A percentile compares a stretch with the other conserved stretches of the same genome.
Conservation (phyloP, 2,113 vertebrate genomes). For the Protobothrops flavoviridis region DNA sequence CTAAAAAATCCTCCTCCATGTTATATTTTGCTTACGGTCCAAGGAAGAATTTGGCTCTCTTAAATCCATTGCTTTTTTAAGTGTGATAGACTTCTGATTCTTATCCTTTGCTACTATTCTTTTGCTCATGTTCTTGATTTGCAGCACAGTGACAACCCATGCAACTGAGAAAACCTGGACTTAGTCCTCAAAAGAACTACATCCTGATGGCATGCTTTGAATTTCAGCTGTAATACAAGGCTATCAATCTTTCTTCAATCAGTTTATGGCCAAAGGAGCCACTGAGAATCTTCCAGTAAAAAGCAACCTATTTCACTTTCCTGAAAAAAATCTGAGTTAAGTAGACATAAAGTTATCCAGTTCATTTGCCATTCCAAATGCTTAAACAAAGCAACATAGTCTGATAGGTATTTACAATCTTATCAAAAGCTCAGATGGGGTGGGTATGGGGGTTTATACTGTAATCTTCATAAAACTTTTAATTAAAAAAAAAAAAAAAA, state of each 20-base stretch:
- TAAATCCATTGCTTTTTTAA: background rate
- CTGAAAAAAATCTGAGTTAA: slow-evolving; percentile 33
- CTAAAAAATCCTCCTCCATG: background rate
- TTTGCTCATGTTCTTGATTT: slow-evolving; percentile 25
- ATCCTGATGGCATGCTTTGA: slow-evolving; percentile 15
- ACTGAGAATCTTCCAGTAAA: slow-evolving; percentile 37
- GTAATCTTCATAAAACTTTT: too few relatives aligned
- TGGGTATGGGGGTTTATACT: too few relatives aligned
- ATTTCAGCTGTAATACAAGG: background rate
- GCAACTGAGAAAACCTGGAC: background rate
- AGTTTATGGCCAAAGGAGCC: slow-evolving; percentile 30
- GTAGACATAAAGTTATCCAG: slow-evolving; percentile 33
- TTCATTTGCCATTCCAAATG: slow-evolving; percentile 44
- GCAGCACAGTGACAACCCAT: slow-evolving; percentile 39
- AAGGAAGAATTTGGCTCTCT: background rate
- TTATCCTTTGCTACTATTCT: background rate
- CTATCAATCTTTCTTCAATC: slow-evolving; percentile 7
- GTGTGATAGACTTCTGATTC: background rate
- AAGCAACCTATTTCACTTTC: background rate
- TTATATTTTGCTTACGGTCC: background rate
- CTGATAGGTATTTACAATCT: slow-evolving; percentile 68
- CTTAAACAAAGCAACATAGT: slow-evolving; percentile 51
- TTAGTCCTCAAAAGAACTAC: slow-evolving; percentile 26
- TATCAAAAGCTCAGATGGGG: slow-evolving; percentile 66
- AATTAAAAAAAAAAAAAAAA: too few relatives aligned